phyloP scores from a whole-genome alignment of 37 sponge, comb jelly and placozoan species.

The Crambe crambe region DNA sequence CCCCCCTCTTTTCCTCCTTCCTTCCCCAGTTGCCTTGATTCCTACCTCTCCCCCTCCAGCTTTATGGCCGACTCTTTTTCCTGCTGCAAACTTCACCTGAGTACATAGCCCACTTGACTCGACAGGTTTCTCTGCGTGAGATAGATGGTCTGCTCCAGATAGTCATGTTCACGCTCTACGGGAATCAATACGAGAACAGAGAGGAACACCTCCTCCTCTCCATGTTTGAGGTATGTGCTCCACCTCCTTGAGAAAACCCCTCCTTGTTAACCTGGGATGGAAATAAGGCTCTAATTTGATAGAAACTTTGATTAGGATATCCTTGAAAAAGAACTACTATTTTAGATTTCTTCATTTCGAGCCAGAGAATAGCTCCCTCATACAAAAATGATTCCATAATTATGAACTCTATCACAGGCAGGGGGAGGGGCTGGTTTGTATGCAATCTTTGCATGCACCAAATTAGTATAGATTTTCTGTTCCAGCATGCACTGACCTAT shows the following conservation, averaged over 20 bases:
- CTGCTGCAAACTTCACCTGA: slow-evolving; percentile 85
- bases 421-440: no score
- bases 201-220: slow-evolving; percentile 87
- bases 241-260: no score
- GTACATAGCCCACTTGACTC: slow-evolving; percentile 84
- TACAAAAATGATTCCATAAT: no score
- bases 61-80: slow-evolving; percentile 82
- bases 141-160: slow-evolving; percentile 89
- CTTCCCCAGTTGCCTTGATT: not conserved
- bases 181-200: slow-evolving; percentile 91
- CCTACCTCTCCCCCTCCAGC: slow-evolving; percentile 26
- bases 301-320: no score
- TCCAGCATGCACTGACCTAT: slow-evolving; percentile 76
- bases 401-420: no score
- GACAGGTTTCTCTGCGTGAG: slow-evolving; percentile 77
- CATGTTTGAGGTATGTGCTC: slow-evolving; percentile 83
- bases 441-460: no score
- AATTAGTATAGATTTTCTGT: no score
- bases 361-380: no score
- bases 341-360: no score
- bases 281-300: no score
- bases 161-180: slow-evolving; percentile 93
- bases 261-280: no score
- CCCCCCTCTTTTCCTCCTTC: not conserved
- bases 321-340: not conserved